phyloP scores from a whole-genome alignment of 2,113 vertebrate genomes.

The Rostratula benghalensis region DNA sequence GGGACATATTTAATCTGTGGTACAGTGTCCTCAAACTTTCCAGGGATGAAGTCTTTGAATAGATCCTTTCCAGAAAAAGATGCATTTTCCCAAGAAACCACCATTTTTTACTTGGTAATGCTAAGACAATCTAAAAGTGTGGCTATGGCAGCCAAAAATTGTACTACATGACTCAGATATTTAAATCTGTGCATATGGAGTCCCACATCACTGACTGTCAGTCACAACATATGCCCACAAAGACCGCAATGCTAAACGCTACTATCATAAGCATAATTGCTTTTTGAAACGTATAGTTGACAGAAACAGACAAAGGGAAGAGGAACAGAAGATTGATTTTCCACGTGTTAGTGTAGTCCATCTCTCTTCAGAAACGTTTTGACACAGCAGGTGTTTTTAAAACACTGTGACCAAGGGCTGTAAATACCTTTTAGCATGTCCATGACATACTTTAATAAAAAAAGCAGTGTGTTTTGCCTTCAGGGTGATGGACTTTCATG shows the following conservation, averaged over 20 bases:
- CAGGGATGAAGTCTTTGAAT: background rate
- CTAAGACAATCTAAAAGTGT: background rate
- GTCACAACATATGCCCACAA: background rate
- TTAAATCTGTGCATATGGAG: background rate
- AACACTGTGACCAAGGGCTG: constrained; percentile 48
- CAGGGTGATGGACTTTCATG: constrained; percentile 51
- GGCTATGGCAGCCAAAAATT: background rate
- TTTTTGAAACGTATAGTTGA: background rate
- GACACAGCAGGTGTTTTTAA: constrained; percentile 53
- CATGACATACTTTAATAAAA: constrained; percentile 56
- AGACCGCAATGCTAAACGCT: background rate
- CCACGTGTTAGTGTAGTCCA: background rate
- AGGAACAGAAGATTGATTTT: constrained; percentile 21
- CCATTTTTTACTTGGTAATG: background rate
- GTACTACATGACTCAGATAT: background rate
- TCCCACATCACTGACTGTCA: background rate
- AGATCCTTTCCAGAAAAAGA: background rate
- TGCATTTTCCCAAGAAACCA: background rate
- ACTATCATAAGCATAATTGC: background rate
- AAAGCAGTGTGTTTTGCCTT: constrained; percentile 53
- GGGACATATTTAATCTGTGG: background rate
- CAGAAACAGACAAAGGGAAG: constrained; percentile 26
- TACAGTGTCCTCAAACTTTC: background rate
- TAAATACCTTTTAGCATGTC: constrained; percentile 59
- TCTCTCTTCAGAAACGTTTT: constrained; percentile 22